A percentile compares a stretch with the other conserved stretches of the same genome.
These are phyloP conservation scores for Tipula lateralis DNA, from an alignment of 2,888 invertebrate species.

Conservation along the genomic window DNA sequence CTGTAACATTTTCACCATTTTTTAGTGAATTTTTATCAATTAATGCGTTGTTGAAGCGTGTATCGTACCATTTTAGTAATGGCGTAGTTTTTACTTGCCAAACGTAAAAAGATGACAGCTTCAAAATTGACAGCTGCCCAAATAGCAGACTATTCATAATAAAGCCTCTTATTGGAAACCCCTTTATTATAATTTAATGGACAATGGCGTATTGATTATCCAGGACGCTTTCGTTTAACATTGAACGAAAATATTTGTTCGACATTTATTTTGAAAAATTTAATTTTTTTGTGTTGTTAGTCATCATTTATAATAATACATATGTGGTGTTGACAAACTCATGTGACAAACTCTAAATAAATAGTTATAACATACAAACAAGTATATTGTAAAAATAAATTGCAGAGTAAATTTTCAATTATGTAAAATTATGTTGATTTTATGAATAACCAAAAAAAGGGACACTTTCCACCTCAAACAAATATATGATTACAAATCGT, in stretches of 20 bases:
- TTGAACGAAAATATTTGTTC: too few relatives aligned
- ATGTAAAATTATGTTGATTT: background rate
- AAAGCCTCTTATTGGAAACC: too few relatives aligned
- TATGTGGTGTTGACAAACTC: background rate
- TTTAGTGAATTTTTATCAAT: too few relatives aligned
- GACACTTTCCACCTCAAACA: background rate
- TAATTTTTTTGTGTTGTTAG: background rate
- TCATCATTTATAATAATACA: background rate
- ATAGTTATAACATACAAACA: background rate
- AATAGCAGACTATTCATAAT: too few relatives aligned
- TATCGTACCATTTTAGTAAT: too few relatives aligned
- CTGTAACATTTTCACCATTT: too few relatives aligned
- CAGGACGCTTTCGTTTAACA: too few relatives aligned
- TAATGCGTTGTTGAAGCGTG: too few relatives aligned
- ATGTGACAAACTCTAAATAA: background rate
- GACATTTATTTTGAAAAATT: background rate
- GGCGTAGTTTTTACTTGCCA: too few relatives aligned
- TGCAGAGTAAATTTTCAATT: constrained; percentile 14
- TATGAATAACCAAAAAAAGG: background rate
- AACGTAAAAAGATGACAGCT: too few relatives aligned
- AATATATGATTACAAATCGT: background rate
- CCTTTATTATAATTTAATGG: background rate
- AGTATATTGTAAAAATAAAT: background rate
- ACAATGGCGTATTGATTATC: background rate
- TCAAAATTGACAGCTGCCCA: too few relatives aligned